Evolutionary conservation across 2,888 invertebrate genomes (phyloP).

Genomic region (Cyaniris semiargus): DNA sequence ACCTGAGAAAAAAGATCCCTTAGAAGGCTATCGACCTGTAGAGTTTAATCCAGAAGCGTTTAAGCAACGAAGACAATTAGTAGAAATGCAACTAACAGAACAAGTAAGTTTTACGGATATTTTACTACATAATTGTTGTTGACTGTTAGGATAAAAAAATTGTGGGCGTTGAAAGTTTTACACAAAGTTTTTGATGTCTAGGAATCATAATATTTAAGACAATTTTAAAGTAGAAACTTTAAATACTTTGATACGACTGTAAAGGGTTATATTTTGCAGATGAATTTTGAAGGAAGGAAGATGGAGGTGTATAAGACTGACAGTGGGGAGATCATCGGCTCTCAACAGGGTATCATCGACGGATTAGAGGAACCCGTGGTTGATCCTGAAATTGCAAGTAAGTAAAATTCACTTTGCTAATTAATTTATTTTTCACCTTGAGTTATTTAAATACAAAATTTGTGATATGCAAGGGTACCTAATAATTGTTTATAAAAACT

Average conservation of each 20-base stretch:
- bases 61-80: constrained; percentile 32
- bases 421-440: background rate
- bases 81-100: constrained; percentile 33
- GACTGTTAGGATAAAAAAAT: background rate
- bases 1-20: constrained; percentile 43
- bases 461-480: background rate
- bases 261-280: background rate
- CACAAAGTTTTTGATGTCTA: background rate
- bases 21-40: constrained; percentile 48
- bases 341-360: constrained; percentile 60
- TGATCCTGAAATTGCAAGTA: constrained; percentile 60
- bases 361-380: constrained; percentile 58
- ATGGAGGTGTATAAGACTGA: constrained; percentile 50
- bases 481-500: background rate
- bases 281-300: constrained; percentile 30
- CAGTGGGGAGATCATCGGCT: constrained; percentile 53
- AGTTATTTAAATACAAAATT: background rate
- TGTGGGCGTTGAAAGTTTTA: background rate
- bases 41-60: constrained; percentile 48
- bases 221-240: no score
- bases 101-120: constrained; percentile 36
- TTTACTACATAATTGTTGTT: background rate
- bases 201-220: no score
- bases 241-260: no score
- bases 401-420: constrained; percentile 39